These are phyloP conservation scores for Pasiphila rectangulata DNA, from an alignment of 2,888 invertebrate genomes.

Conservation along the genomic window DNA sequence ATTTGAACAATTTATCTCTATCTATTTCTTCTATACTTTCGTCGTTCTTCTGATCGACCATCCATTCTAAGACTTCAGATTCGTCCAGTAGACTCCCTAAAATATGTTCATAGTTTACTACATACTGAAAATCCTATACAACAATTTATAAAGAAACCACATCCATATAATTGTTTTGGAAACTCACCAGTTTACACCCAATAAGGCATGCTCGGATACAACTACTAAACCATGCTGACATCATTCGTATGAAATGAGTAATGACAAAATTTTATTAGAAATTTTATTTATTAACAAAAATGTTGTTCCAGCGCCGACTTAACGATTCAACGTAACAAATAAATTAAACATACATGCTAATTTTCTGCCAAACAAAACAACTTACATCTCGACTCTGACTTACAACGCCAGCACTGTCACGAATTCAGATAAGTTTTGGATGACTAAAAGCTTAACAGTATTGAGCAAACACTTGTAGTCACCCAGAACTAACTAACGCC, in stretches of 20 bases:
- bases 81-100: conserved; percentile 84
- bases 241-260: conserved; percentile 73
- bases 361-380: conserved; percentile 72
- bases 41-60: conserved; percentile 94
- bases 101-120: conserved; percentile 57
- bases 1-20: conserved; percentile 89
- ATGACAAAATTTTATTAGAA: conserved; percentile 68
- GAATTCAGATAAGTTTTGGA: conserved; percentile 42
- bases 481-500: conserved; percentile 41
- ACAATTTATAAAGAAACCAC: conserved; percentile 69
- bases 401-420: conserved; percentile 63
- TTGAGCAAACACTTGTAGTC: conserved; percentile 31
- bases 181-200: conserved; percentile 77
- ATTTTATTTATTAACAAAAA: conserved; percentile 79
- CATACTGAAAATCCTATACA: conserved; percentile 47
- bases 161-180: conserved; percentile 70
- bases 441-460: conserved; percentile 35
- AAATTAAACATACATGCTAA: conserved; percentile 75
- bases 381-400: conserved; percentile 67
- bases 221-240: conserved; percentile 79
- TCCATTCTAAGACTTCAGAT: conserved; percentile 92
- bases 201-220: conserved; percentile 73
- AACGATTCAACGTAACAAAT: conserved; percentile 74
- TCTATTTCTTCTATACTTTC: conserved; percentile 95
- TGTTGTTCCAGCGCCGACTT: conserved; percentile 71